These are phyloP conservation scores for Seriola quinqueradiata DNA, from an alignment of 2,113 vertebrate species.

Conservation along the genomic window DNA sequence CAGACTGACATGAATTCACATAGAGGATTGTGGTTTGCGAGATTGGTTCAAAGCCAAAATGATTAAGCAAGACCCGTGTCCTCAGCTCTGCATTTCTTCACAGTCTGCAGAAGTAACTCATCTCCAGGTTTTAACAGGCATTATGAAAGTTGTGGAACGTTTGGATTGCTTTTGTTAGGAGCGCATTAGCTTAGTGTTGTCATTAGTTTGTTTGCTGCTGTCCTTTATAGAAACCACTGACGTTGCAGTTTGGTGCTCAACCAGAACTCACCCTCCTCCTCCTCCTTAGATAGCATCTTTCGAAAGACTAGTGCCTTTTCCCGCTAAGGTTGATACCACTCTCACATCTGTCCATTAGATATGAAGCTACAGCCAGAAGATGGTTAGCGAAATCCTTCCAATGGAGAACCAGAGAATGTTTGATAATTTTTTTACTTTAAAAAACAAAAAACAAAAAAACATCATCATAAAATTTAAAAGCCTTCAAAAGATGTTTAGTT, in stretches of 20 bases:
- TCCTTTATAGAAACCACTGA: background rate
- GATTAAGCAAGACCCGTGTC: background rate
- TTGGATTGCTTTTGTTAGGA: background rate
- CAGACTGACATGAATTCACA: conserved; percentile 10
- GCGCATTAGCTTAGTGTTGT: background rate
- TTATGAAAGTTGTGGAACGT: background rate
- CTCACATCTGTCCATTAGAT: background rate
- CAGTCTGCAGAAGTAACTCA: background rate
- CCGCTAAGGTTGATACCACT: background rate
- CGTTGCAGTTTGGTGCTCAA: background rate
- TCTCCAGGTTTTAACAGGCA: background rate
- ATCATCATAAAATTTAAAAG: background rate
- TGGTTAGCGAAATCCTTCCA: background rate
- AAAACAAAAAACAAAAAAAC: too few species aligned
- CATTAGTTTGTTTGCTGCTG: background rate
- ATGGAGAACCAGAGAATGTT: background rate
- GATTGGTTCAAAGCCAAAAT: background rate
- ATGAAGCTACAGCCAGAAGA: background rate
- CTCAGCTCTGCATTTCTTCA: background rate
- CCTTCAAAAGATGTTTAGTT: background rate
- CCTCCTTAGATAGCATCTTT: background rate
- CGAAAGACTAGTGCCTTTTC: background rate
- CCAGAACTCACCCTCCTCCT: background rate
- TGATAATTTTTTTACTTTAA: background rate
- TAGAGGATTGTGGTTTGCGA: conserved; percentile 8